A percentile compares a stretch with the other conserved stretches of the same genome.
These are phyloP conservation scores for Dendrolimus pini DNA, from an alignment of 2,888 invertebrate species.

Conservation along the genomic window DNA sequence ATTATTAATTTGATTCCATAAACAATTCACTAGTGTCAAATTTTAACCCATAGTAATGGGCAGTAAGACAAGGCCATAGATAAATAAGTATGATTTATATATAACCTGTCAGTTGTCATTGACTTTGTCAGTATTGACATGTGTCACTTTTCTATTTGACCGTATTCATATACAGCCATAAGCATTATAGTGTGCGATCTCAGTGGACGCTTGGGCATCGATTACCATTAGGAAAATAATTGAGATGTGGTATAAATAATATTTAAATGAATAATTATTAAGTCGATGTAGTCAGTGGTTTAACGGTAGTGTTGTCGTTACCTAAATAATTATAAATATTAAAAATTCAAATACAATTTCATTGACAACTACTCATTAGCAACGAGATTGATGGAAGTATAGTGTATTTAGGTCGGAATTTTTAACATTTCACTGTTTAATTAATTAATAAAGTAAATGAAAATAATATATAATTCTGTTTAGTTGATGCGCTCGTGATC, in stretches of 20 bases:
- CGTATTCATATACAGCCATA: background rate
- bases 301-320: slow-evolving; percentile 69
- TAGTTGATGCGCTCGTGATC: slow-evolving; percentile 25
- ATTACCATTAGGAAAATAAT: slow-evolving; percentile 54
- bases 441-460: slow-evolving; percentile 22
- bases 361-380: slow-evolving; percentile 47
- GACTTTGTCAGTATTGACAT: too few species aligned
- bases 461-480: slow-evolving; percentile 25
- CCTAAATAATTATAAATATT: slow-evolving; percentile 41
- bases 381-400: slow-evolving; percentile 32
- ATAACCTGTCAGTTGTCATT: too few species aligned
- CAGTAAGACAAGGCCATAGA: too few species aligned
- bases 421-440: slow-evolving; percentile 23
- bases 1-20: too few species aligned
- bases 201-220: slow-evolving; percentile 42
- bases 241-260: slow-evolving; percentile 60
- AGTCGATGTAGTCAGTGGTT: slow-evolving; percentile 72
- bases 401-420: slow-evolving; percentile 25
- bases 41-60: too few species aligned
- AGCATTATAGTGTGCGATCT: slow-evolving; percentile 29
- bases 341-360: slow-evolving; percentile 32
- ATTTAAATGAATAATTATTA: slow-evolving; percentile 59
- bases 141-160: too few species aligned
- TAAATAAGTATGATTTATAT: too few species aligned
- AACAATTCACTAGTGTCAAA: too few species aligned